phyloP scores from a whole-genome alignment of 2,113 vertebrate genomes.

The Reinhardtius hippoglossoides region DNA sequence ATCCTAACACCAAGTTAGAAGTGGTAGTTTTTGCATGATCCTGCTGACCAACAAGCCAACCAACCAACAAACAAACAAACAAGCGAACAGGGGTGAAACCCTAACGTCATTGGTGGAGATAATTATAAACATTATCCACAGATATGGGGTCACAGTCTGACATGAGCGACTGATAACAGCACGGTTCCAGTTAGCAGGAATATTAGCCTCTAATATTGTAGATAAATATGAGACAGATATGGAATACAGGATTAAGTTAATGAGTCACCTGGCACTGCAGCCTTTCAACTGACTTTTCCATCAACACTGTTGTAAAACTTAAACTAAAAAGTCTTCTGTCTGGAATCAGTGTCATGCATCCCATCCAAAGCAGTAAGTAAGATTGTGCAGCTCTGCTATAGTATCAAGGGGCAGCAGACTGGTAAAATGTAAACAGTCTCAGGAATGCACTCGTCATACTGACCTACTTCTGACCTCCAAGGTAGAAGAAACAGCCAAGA shows the following conservation, averaged over 20 bases:
- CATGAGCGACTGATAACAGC: neutral
- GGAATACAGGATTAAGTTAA: neutral
- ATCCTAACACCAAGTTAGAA: no score
- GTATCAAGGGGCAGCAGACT: conserved; percentile 56
- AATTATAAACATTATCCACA: neutral
- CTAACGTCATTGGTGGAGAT: neutral
- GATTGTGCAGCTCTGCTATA: neutral
- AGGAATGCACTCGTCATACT: conserved; percentile 59
- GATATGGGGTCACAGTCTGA: neutral
- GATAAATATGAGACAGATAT: neutral
- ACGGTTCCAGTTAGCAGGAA: neutral
- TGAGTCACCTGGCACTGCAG: neutral
- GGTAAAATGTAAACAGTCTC: conserved; percentile 53
- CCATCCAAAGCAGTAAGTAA: neutral
- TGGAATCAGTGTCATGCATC: neutral
- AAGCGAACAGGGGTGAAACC: neutral
- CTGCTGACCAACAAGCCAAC: no score
- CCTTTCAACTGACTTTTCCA: neutral
- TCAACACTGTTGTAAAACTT: neutral
- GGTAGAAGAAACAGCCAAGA: conserved; percentile 40
- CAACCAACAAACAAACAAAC: no score
- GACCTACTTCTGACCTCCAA: conserved; percentile 63
- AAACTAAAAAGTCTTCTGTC: neutral
- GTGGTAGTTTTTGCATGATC: no score
- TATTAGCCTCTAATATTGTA: neutral